Evolutionary conservation across 92 coral and sea anemone genomes (phyloP).

Genomic region (Actinernus sp.): DNA sequence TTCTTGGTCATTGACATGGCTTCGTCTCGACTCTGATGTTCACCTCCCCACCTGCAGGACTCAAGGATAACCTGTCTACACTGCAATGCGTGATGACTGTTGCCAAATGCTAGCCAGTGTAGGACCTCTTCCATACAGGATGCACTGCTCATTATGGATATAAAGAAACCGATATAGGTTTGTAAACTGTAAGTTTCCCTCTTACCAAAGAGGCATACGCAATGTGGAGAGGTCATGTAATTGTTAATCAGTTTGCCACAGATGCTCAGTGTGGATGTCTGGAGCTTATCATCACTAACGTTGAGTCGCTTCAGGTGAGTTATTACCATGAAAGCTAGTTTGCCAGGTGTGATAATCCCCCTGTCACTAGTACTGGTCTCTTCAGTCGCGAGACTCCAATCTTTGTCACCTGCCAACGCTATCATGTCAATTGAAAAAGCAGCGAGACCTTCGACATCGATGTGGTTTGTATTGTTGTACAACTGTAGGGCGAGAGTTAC

Average conservation of each 20-base stretch:
- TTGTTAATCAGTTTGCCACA: neutral
- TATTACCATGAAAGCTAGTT: neutral
- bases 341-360: constrained; percentile 10
- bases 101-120: constrained; percentile 18
- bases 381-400: no score
- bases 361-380: no score
- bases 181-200: neutral
- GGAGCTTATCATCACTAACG: neutral
- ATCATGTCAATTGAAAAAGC: no score
- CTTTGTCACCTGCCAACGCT: no score
- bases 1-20: neutral
- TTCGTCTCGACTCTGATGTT: neutral
- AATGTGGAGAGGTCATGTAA: no score
- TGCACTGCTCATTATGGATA: constrained; percentile 20
- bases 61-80: constrained; percentile 47
- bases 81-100: constrained; percentile 22
- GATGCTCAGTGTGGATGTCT: neutral
- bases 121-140: constrained; percentile 16
- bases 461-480: neutral
- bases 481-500: neutral
- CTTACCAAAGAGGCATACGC: no score
- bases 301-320: neutral
- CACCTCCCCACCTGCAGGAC: constrained; percentile 21
- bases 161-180: constrained; percentile 14
- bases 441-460: no score